Percentiles rank a stretch among this genome's conserved stretches.
These are phyloP conservation scores for Oithona nana DNA, from an alignment of 2,888 invertebrate species.

Conservation along the genomic window DNA sequence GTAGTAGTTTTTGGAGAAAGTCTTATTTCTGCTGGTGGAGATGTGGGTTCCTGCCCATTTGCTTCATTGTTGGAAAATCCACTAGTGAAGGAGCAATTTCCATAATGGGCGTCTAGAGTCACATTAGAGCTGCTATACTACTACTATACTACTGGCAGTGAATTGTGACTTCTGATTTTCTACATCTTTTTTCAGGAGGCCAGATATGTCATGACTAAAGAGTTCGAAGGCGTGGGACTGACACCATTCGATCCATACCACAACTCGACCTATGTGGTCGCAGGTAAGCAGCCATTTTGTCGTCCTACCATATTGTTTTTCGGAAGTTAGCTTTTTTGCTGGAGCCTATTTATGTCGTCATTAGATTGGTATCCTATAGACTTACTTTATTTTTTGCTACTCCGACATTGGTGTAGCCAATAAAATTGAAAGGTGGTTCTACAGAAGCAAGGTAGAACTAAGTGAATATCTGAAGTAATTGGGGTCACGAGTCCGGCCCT, in stretches of 20 bases:
- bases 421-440: too few relatives aligned
- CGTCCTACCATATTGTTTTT: too few relatives aligned
- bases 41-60: neutral
- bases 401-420: too few relatives aligned
- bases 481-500: neutral
- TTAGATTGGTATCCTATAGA: too few relatives aligned
- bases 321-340: too few relatives aligned
- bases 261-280: conserved; percentile 32
- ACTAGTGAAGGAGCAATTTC: neutral
- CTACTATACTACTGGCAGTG: neutral
- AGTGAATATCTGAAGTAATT: neutral
- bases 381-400: too few relatives aligned
- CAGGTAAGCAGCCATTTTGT: conserved; percentile 29
- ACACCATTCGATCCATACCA: conserved; percentile 34
- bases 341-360: too few relatives aligned
- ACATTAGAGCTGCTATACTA: neutral
- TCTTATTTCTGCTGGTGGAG: too few relatives aligned
- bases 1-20: too few relatives aligned
- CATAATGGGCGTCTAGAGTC: neutral
- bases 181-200: conserved; percentile 5
- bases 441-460: too few relatives aligned
- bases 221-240: conserved; percentile 21
- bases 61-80: neutral
- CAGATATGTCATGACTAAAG: conserved; percentile 16
- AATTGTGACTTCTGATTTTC: neutral